Percentiles rank a stretch among this genome's conserved stretches.
These are phyloP conservation scores for Eulimnadia texana DNA, from an alignment of 1,140 invertebrate species.

Conservation along the genomic window DNA sequence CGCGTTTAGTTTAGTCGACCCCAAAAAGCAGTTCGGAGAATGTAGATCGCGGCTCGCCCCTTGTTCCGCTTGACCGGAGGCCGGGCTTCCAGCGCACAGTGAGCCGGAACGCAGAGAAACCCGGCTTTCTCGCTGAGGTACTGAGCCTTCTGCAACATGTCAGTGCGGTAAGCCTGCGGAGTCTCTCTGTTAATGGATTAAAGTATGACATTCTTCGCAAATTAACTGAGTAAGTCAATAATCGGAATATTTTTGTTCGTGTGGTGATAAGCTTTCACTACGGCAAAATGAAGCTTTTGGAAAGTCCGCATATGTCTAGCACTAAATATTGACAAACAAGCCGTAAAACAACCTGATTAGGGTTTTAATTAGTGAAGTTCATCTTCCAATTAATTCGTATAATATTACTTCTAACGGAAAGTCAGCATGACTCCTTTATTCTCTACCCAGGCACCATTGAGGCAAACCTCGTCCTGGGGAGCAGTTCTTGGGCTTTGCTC, in stretches of 20 bases:
- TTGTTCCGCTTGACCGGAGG: too few relatives aligned
- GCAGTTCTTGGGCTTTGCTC: too few relatives aligned
- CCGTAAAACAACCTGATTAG: too few relatives aligned
- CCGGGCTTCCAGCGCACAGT: too few relatives aligned
- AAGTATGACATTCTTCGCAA: neutral
- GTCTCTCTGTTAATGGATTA: constrained; percentile 26
- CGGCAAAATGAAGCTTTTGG: neutral
- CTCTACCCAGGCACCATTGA: constrained; percentile 31
- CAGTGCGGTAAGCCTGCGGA: constrained; percentile 15
- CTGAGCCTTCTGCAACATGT: constrained; percentile 24
- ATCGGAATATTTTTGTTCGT: too few relatives aligned
- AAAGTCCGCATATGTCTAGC: too few relatives aligned
- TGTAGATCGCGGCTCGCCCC: constrained; percentile 28
- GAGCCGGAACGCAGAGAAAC: constrained; percentile 35
- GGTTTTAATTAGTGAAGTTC: too few relatives aligned
- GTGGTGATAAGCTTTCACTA: too few relatives aligned
- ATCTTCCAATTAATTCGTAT: constrained; percentile 25
- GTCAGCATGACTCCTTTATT: constrained; percentile 29
- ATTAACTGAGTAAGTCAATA: too few relatives aligned
- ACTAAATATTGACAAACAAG: too few relatives aligned
- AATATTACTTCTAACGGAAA: too few relatives aligned
- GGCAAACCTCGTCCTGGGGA: too few relatives aligned
- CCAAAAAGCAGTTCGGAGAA: constrained; percentile 28
- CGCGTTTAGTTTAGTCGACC: constrained; percentile 28
- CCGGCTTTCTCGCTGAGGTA: constrained; percentile 24